Evolutionary conservation across 2,113 vertebrate genomes (phyloP).

Genomic region (Sphyrna mokarran): DNA sequence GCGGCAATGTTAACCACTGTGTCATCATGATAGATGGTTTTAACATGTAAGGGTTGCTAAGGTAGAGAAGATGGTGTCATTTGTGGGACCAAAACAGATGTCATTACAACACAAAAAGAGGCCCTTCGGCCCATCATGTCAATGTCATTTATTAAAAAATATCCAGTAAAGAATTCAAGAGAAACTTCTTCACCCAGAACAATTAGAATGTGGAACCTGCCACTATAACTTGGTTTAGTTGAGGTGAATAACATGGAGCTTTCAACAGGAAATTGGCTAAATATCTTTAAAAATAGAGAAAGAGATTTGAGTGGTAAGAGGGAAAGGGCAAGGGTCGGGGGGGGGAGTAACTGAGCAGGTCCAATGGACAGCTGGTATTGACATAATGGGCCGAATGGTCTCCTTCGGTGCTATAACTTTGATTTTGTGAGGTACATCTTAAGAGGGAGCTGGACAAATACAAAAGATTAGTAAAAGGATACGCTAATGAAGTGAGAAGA

Average conservation of each 20-base stretch:
- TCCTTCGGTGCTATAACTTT: too few relatives aligned
- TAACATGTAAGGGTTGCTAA: background rate
- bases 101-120: background rate
- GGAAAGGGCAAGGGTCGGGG: too few relatives aligned
- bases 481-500: background rate
- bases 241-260: background rate
- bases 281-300: too few relatives aligned
- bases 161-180: background rate
- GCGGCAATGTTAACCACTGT: too few relatives aligned
- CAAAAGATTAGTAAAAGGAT: too few relatives aligned
- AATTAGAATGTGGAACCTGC: background rate
- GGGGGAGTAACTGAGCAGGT: too few relatives aligned
- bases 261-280: too few relatives aligned
- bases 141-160: too few relatives aligned
- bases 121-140: too few relatives aligned
- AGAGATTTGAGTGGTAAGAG: too few relatives aligned
- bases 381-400: too few relatives aligned
- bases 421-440: background rate
- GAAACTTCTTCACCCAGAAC: background rate
- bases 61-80: background rate
- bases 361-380: too few relatives aligned
- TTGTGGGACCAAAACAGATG: background rate
- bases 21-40: background rate
- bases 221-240: background rate
- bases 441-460: background rate